Evolutionary conservation across 2,888 invertebrate genomes (phyloP).

Genomic region (Noctua comes): DNA sequence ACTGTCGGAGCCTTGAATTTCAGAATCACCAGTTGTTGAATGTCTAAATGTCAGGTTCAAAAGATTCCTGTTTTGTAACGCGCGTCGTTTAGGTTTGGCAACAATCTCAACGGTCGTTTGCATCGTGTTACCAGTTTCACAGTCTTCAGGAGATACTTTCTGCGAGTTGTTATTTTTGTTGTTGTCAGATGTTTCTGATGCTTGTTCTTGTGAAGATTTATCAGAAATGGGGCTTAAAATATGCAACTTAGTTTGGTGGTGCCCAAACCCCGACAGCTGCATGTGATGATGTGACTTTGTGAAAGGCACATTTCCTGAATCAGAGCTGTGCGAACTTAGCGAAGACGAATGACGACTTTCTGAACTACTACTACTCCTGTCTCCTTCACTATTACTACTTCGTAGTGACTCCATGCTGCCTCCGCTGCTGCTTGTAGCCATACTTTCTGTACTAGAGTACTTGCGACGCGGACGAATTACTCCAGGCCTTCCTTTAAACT

Average conservation of each 20-base stretch:
- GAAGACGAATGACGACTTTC: constrained; percentile 96
- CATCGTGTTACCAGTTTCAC: constrained; percentile 82
- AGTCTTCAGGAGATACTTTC: constrained; percentile 94
- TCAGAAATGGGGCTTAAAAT: constrained; percentile 97
- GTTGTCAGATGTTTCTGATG: constrained; percentile 95
- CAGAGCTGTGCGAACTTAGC: constrained; percentile 96
- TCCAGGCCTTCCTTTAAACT: constrained; percentile 91
- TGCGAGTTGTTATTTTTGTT: constrained; percentile 94
- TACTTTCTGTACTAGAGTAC: constrained; percentile 96
- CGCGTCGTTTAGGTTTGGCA: constrained; percentile 91
- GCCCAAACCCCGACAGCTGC: constrained; percentile 92
- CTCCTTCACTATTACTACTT: constrained; percentile 96
- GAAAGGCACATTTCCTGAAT: constrained; percentile 92
- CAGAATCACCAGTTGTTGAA: constrained; percentile 92
- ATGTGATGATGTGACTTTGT: constrained; percentile 91
- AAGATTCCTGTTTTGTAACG: constrained; percentile 94
- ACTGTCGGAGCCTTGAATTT: constrained; percentile 96
- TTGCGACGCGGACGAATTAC: constrained; percentile 89
- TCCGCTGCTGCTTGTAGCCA: constrained; percentile 96
- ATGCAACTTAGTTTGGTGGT: constrained; percentile 94
- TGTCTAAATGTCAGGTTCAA: constrained; percentile 92
- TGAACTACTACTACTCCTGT: constrained; percentile 95
- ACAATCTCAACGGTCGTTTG: constrained; percentile 88
- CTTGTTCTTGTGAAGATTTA: constrained; percentile 96
- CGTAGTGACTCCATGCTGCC: constrained; percentile 96